Evolutionary conservation across 1,140 invertebrate genomes (phyloP).

Genomic region (Adoxophyes honmai): DNA sequence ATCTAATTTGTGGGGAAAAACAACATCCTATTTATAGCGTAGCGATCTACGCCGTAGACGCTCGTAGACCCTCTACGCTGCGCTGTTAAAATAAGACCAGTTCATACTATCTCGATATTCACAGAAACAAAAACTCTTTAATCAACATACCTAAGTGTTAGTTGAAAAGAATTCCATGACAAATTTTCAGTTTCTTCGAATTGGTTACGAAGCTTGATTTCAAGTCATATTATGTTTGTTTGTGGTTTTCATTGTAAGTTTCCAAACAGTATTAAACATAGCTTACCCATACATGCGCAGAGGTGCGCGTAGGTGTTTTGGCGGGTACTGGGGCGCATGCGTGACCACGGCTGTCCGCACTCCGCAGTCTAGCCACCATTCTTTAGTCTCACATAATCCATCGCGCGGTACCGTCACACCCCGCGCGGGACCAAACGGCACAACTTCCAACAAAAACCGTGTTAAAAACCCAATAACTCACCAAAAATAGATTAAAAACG

Average conservation of each 20-base stretch:
- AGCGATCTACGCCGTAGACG: neutral
- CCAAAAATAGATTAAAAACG: slow-evolving; percentile 35
- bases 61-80: neutral
- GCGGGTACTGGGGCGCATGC: slow-evolving; percentile 63
- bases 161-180: too few relatives aligned
- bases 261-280: slow-evolving; percentile 40
- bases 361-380: slow-evolving; percentile 72
- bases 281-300: slow-evolving; percentile 66
- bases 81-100: too few relatives aligned
- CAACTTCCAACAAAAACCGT: slow-evolving; percentile 53
- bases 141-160: too few relatives aligned
- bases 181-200: too few relatives aligned
- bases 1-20: neutral
- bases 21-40: neutral
- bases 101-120: too few relatives aligned
- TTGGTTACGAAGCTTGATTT: too few relatives aligned
- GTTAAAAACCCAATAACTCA: slow-evolving; percentile 31
- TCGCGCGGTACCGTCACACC: slow-evolving; percentile 31
- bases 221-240: too few relatives aligned
- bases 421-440: slow-evolving; percentile 32
- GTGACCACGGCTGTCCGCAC: slow-evolving; percentile 55
- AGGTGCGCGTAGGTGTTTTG: slow-evolving; percentile 70
- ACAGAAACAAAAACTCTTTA: too few relatives aligned
- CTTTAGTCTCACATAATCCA: slow-evolving; percentile 60
- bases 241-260: slow-evolving; percentile 33